Conservation (phyloP, 2,888 invertebrate species). For the Augochlorella aurata region DNA sequence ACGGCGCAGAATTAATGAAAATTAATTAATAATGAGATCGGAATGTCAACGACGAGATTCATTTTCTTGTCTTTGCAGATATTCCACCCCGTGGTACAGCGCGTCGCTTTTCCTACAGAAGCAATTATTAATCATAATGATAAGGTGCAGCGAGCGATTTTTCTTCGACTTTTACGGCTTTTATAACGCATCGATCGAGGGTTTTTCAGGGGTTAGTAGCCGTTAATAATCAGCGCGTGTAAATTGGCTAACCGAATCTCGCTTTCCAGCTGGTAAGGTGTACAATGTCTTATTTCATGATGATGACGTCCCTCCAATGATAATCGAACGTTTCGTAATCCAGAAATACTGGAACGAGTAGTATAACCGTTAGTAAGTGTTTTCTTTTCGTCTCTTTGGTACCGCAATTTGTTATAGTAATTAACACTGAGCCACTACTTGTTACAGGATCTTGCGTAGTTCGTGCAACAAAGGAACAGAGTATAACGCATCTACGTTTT, state of each 20-base stretch:
- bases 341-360: not conserved
- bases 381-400: not conserved
- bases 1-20: not conserved
- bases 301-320: not conserved
- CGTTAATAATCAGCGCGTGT: not conserved
- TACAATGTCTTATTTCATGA: conserved; percentile 5
- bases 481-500: not conserved
- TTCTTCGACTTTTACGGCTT: conserved; percentile 20
- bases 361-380: not conserved
- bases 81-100: conserved; percentile 39
- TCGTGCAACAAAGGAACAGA: not conserved
- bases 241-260: not conserved
- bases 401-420: not conserved
- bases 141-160: conserved; percentile 25
- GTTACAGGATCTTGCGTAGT: not conserved
- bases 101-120: conserved; percentile 30
- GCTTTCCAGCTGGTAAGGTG: not conserved
- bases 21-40: not conserved
- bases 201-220: not conserved
- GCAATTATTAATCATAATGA: conserved; percentile 38
- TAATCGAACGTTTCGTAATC: not conserved
- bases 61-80: conserved; percentile 22
- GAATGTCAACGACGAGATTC: not conserved
- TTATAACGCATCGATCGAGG: conserved; percentile 21
- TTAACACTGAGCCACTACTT: not conserved